Conservation (phyloP, 2,797 vertebrate species). For the Coreius guichenoti region DNA sequence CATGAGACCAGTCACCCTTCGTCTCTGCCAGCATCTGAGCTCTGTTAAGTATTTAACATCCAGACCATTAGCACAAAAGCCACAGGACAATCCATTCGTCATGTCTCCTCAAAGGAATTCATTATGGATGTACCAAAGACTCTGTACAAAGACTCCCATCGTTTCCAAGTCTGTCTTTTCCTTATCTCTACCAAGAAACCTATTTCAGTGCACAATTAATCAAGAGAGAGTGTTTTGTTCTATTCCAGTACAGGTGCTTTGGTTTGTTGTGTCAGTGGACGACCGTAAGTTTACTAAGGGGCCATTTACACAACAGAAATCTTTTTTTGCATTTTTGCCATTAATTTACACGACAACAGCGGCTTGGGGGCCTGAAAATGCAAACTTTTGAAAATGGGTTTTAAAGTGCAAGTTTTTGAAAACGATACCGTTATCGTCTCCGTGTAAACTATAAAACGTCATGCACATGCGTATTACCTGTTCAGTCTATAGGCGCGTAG, state of each 20-base stretch:
- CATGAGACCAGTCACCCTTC: conserved; percentile 53
- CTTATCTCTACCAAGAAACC: conserved; percentile 77
- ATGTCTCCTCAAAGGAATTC: conserved; percentile 75
- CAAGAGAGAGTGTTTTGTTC: conserved; percentile 76
- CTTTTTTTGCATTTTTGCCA: neutral
- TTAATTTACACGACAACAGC: neutral
- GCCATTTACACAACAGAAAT: neutral
- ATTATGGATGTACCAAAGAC: conserved; percentile 78
- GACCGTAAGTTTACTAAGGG: conserved; percentile 56
- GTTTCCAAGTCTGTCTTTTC: conserved; percentile 75
- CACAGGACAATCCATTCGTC: conserved; percentile 73
- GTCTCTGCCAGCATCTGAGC: conserved; percentile 68
- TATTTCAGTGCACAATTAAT: conserved; percentile 85
- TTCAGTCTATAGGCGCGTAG: neutral
- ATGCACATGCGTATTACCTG: neutral
- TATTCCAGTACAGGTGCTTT: conserved; percentile 71
- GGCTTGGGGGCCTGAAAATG: neutral
- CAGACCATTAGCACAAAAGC: conserved; percentile 72
- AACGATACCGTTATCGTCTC: neutral
- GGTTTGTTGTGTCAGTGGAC: conserved; percentile 70
- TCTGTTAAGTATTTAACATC: conserved; percentile 76
- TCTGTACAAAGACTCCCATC: conserved; percentile 76
- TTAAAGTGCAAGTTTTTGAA: neutral
- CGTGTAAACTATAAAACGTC: neutral
- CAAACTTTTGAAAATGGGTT: neutral